Conservation (phyloP, 2,888 invertebrate genomes). For the Drosophila emarginata region DNA sequence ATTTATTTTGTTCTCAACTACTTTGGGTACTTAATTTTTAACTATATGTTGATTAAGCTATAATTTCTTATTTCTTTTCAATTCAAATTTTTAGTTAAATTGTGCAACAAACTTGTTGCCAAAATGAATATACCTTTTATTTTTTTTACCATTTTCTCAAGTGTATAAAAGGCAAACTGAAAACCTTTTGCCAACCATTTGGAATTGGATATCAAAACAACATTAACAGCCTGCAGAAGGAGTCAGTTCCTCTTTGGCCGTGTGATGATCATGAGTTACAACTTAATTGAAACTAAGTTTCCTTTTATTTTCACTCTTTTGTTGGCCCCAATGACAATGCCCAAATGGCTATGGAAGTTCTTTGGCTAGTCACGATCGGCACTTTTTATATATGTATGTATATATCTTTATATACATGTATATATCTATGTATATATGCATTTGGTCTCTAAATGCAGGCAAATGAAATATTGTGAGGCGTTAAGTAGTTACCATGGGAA, state of each 20-base stretch:
- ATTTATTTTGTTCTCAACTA: no score
- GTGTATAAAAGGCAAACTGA: background rate
- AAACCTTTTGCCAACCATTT: background rate
- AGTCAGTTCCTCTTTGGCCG: background rate
- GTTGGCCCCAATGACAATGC: conserved; percentile 16
- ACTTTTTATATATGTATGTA: conserved; percentile 62
- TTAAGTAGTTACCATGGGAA: conserved; percentile 76
- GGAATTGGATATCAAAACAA: conserved; percentile 70
- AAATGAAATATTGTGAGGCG: conserved; percentile 78
- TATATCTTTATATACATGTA: conserved; percentile 59
- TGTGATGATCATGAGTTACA: conserved; percentile 68
- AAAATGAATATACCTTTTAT: no score
- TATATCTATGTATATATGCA: conserved; percentile 5
- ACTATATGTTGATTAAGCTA: no score
- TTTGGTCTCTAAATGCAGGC: conserved; percentile 6
- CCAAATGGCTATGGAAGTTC: conserved; percentile 17
- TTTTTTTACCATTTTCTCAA: background rate
- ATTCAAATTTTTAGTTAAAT: no score
- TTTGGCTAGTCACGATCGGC: conserved; percentile 70
- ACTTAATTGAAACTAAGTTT: conserved; percentile 79
- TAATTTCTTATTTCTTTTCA: no score
- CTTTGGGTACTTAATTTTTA: no score
- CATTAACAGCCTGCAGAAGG: conserved; percentile 52
- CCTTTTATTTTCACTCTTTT: conserved; percentile 29
- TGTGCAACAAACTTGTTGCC: no score